Evolutionary conservation across 1,140 invertebrate species (phyloP), one percentile per base, ranked within the genome.

Genomic region (Drosophila repletoides): DNA sequence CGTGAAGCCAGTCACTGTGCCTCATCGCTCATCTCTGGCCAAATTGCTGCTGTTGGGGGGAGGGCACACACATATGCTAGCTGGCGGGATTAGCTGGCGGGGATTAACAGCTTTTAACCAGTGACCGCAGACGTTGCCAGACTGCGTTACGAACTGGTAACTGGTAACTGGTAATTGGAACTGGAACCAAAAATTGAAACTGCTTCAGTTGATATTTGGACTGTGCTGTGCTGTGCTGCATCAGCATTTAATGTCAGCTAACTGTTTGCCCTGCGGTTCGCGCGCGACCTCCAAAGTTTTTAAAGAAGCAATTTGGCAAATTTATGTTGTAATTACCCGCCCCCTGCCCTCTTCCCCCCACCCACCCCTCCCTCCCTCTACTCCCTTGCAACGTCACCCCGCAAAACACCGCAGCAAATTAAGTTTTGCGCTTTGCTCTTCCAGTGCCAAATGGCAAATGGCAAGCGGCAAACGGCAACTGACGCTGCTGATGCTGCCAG

Each of bases 321-420:
- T 83, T 84, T 79, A 84, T 83, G 79, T 79, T 76, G 74, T 83
- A 83, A 83, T 83, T 83, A 83, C 66, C 55, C 53, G 12, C 2
- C 43, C 15, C 15, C 3, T 26, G 9, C 19, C n/a, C 19, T n/a
- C 36, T 17, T 9, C 6, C 21, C n/a, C 28, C 22, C 17, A 9
- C 38, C 17, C 0, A n/a, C 21, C 22, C 15, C 28, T 22, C 19
- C 12, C 1, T 24, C 12, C 34, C 0, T 29, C 36, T 15, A 15
- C 10, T 12, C 22, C 5, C 2, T n/a, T 14, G 4, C 9, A 15
- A 15, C 34, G 14, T 5, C 10, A 5, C 3, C 15, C 38, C 21
- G 19, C 21, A 19, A 2, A 56, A 43, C 48, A 70, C 69, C 71
- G 76, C 73, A 83, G 74, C 65, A 83, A 83, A 83, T 83, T 84